Evolutionary conservation across 2,797 vertebrate species (phyloP).

Genomic region (Calcarius lapponicus): DNA sequence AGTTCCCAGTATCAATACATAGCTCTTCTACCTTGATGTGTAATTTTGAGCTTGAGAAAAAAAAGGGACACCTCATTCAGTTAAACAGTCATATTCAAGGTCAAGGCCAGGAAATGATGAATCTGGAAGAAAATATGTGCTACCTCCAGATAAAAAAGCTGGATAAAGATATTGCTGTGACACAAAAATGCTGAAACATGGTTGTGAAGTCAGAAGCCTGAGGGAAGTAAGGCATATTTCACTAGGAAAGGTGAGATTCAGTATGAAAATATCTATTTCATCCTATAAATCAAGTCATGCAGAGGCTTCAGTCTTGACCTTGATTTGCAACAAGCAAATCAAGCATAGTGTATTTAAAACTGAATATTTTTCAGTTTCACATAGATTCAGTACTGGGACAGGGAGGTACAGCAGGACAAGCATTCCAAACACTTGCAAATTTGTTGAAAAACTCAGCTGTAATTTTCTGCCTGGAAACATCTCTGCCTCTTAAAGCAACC

Average conservation of each 20-base stretch:
- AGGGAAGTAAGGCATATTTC: not conserved
- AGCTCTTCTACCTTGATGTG: slow-evolving; percentile 45
- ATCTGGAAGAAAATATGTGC: not conserved
- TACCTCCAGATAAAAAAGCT: not conserved
- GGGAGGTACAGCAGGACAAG: not conserved
- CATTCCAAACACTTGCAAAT: not conserved
- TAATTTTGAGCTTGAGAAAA: slow-evolving; percentile 60
- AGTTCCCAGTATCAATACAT: slow-evolving; percentile 49
- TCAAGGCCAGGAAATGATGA: slow-evolving; percentile 28
- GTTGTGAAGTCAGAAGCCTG: not conserved
- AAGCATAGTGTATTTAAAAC: not conserved
- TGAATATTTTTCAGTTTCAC: not conserved
- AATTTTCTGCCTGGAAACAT: not conserved
- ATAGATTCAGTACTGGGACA: fast-evolving
- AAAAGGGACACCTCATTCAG: slow-evolving; percentile 55
- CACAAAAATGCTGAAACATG: not conserved
- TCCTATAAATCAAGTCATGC: not conserved
- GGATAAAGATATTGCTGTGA: not conserved
- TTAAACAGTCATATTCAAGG: slow-evolving; percentile 63
- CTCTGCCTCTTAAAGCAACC: not conserved
- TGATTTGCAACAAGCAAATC: not conserved
- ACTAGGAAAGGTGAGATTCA: not conserved
- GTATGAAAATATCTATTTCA: not conserved
- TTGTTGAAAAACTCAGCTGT: not conserved
- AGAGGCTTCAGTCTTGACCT: not conserved